phyloP scores from a whole-genome alignment of 53 echinoderm and acorn worm species.

The Stichopus horrens region DNA sequence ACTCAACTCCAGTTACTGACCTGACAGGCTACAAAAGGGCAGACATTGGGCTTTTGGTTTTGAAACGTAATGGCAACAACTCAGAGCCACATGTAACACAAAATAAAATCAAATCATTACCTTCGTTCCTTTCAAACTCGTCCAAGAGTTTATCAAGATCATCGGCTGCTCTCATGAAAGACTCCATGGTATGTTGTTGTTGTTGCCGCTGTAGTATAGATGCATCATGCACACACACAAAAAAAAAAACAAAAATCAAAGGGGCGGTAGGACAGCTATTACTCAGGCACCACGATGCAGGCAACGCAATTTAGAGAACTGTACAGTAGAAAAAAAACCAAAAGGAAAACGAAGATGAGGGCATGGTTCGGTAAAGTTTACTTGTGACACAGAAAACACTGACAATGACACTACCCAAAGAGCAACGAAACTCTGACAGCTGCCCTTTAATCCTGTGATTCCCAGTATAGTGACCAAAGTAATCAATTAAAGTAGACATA shows the following conservation, averaged over 20 bases:
- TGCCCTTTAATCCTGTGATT: too few species aligned
- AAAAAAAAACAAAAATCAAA: conserved; percentile 1
- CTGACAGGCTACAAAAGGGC: too few species aligned
- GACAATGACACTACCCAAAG: too few species aligned
- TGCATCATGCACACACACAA: conserved; percentile 31
- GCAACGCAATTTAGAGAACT: conserved; percentile 30
- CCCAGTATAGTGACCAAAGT: too few species aligned
- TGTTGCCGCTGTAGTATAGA: background rate
- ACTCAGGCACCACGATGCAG: conserved; percentile 13
- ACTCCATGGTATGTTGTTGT: conserved; percentile 65
- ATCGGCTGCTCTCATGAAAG: conserved; percentile 84
- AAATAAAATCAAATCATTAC: conserved; percentile 21
- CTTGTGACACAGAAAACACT: background rate
- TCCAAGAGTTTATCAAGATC: conserved; percentile 91
- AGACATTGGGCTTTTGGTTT: too few species aligned
- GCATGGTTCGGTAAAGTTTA: background rate
- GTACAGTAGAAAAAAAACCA: background rate
- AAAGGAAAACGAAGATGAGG: background rate
- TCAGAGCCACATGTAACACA: too few species aligned
- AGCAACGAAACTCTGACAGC: too few species aligned
- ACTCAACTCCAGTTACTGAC: too few species aligned
- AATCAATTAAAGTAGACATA: too few species aligned
- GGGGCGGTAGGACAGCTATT: background rate
- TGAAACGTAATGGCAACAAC: too few species aligned
- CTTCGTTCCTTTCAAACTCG: conserved; percentile 97